These are phyloP conservation scores for Lycocerus yunnanus DNA, from an alignment of 2,888 invertebrate genomes.

Conservation along the genomic window DNA sequence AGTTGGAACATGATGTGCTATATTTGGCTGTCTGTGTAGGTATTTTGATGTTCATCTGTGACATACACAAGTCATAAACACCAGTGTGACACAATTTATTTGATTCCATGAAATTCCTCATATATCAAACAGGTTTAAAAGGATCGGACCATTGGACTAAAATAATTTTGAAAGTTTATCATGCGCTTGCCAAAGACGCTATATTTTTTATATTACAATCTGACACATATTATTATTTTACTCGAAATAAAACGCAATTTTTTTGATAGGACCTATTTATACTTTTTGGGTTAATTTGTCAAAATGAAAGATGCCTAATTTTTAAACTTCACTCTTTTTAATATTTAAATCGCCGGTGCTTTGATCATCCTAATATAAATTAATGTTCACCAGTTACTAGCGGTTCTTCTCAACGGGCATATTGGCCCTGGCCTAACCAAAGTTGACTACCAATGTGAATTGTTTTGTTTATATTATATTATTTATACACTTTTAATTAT, in stretches of 20 bases:
- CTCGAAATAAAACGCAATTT: not conserved
- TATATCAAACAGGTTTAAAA: conserved; percentile 33
- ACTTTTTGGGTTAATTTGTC: not conserved
- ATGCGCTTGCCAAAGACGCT: conserved; percentile 32
- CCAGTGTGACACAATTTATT: conserved; percentile 34
- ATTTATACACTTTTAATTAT: too few species aligned
- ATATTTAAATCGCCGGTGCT: not conserved
- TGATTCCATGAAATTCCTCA: conserved; percentile 34
- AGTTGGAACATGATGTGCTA: conserved; percentile 33
- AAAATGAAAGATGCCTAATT: not conserved
- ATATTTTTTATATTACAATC: conserved; percentile 19
- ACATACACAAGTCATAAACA: conserved; percentile 32
- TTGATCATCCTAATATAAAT: not conserved
- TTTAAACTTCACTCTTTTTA: not conserved
- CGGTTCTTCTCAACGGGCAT: too few species aligned
- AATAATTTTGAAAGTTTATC: conserved; percentile 35
- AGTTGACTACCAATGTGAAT: too few species aligned
- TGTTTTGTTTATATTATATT: too few species aligned
- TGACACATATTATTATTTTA: conserved; percentile 11
- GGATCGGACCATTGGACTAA: conserved; percentile 28
- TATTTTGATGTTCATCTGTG: conserved; percentile 31
- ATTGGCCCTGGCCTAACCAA: too few species aligned
- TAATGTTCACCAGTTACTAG: too few species aligned
- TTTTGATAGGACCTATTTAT: not conserved
- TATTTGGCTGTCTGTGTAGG: conserved; percentile 34